Evolutionary conservation across 1,140 invertebrate genomes (phyloP).

Genomic region (Scaptodrosophila lebanonensis): DNA sequence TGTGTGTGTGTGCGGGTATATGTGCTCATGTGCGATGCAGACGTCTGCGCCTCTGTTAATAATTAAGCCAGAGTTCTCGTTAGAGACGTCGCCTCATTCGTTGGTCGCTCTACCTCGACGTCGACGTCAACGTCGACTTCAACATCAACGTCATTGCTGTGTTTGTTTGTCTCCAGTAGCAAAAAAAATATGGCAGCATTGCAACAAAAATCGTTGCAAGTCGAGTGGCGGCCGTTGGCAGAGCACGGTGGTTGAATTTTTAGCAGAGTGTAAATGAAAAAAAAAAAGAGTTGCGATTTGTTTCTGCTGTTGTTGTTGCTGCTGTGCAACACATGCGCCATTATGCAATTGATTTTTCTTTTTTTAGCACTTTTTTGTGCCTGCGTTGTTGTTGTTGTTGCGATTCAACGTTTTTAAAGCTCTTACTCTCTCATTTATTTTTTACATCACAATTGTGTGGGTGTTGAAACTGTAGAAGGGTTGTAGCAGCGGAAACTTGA

Average conservation of each 20-base stretch:
- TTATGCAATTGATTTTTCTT: constrained; percentile 15
- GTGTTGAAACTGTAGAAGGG: constrained; percentile 37
- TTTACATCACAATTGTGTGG: constrained; percentile 18
- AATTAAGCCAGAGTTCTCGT: constrained; percentile 65
- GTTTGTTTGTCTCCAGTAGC: constrained; percentile 43
- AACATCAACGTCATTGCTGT: too few relatives aligned
- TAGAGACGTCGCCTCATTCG: constrained; percentile 49
- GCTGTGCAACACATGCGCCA: constrained; percentile 20
- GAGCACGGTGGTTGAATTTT: constrained; percentile 17
- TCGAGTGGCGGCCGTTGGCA: constrained; percentile 45
- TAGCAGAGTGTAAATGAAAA: constrained; percentile 59
- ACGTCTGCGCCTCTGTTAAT: constrained; percentile 44
- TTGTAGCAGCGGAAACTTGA: constrained; percentile 23
- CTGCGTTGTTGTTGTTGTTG: constrained; percentile 28
- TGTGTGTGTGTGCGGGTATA: not conserved
- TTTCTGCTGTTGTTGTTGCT: constrained; percentile 27
- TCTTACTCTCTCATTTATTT: constrained; percentile 34
- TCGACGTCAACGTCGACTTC: too few relatives aligned
- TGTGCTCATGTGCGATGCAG: not conserved
- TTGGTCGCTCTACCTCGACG: too few relatives aligned
- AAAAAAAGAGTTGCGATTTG: constrained; percentile 63
- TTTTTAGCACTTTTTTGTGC: not conserved
- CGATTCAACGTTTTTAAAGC: constrained; percentile 57
- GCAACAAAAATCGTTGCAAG: constrained; percentile 54
- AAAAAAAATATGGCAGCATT: constrained; percentile 54